Conservation (phyloP, 1,140 invertebrate species). For the Leptinotarsa texana region DNA sequence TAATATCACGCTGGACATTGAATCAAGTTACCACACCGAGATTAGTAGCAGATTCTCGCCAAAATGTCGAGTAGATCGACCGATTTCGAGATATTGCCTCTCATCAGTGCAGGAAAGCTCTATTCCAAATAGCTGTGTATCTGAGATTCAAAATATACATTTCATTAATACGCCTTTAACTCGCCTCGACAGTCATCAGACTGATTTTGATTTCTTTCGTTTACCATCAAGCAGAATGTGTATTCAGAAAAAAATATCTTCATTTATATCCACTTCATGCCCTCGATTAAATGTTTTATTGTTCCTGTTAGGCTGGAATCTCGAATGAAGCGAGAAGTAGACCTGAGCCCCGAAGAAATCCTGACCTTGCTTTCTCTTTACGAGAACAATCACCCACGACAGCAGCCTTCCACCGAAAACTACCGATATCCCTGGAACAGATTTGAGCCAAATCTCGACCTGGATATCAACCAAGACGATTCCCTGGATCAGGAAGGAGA, state of each 20-base stretch:
- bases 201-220: background rate
- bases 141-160: background rate
- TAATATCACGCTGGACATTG: too few species aligned
- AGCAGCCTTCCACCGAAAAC: conserved; percentile 32
- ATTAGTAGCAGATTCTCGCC: too few species aligned
- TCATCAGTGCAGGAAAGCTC: too few species aligned
- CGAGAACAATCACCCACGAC: conserved; percentile 45
- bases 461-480: conserved; percentile 23
- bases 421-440: conserved; percentile 40
- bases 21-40: too few species aligned
- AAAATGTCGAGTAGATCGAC: too few species aligned
- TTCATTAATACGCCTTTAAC: background rate
- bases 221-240: background rate
- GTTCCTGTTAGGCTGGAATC: conserved; percentile 4
- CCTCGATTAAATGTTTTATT: background rate
- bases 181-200: background rate
- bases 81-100: too few species aligned
- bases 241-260: background rate
- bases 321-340: conserved; percentile 46
- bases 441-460: conserved; percentile 32
- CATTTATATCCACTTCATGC: background rate
- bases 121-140: background rate
- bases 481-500: conserved; percentile 33
- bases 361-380: conserved; percentile 48
- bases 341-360: conserved; percentile 52